Conservation (phyloP, 2,113 vertebrate genomes). For the Proterorhinus semilunaris region DNA sequence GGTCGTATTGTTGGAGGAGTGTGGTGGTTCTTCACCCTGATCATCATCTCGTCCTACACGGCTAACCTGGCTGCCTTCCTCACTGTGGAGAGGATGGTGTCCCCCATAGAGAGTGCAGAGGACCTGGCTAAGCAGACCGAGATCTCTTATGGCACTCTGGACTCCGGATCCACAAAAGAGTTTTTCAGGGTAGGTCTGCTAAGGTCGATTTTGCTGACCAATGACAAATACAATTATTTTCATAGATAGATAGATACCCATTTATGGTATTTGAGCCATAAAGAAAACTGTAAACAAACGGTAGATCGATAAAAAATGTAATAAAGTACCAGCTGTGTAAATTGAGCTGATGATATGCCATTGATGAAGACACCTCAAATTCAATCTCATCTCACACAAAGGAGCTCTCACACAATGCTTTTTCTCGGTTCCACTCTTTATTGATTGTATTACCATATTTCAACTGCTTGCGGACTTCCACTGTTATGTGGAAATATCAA, state of each 20-base stretch:
- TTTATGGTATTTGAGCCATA: neutral
- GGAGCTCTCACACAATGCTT: neutral
- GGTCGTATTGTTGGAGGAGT: slow-evolving; percentile 98
- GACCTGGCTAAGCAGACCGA: slow-evolving; percentile 97
- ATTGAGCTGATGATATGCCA: neutral
- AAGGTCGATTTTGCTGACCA: neutral
- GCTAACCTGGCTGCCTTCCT: slow-evolving; percentile 99
- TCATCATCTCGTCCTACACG: slow-evolving; percentile 99
- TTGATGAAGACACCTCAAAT: neutral
- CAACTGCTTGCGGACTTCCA: neutral
- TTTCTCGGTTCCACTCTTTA: neutral
- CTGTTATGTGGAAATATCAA: slow-evolving; percentile 3
- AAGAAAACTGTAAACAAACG: neutral
- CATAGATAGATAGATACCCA: neutral
- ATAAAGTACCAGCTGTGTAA: neutral
- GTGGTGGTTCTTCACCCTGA: slow-evolving; percentile 99
- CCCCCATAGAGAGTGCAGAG: slow-evolving; percentile 98
- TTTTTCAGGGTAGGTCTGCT: slow-evolving; percentile 92
- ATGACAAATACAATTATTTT: too few species aligned
- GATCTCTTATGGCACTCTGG: slow-evolving; percentile 97
- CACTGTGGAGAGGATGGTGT: slow-evolving; percentile 99
- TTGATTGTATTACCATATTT: slow-evolving; percentile 3
- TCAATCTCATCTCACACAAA: neutral
- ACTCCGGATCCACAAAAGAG: slow-evolving; percentile 98
- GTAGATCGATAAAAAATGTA: neutral